These are phyloP conservation scores for Papilio aristodemus DNA, from an alignment of 1,140 invertebrate genomes.

Conservation along the genomic window DNA sequence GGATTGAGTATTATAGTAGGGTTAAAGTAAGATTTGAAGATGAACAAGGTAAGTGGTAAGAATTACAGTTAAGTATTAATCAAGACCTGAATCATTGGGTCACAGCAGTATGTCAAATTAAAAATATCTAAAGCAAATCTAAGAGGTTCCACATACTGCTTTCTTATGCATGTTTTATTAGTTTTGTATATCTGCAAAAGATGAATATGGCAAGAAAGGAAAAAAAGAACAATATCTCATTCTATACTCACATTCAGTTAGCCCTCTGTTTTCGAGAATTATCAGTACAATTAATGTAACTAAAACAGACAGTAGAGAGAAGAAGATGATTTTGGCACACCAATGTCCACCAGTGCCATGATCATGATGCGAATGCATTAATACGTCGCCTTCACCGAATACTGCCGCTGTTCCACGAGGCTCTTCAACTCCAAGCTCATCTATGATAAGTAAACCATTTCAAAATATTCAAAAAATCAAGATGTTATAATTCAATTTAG, in stretches of 20 bases:
- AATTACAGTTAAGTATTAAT: too few species aligned
- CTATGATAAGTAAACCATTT: conserved; percentile 42
- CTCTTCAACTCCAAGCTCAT: conserved; percentile 69
- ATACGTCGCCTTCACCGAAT: conserved; percentile 82
- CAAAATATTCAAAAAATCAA: conserved; percentile 3
- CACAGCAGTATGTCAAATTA: too few species aligned
- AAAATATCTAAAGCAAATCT: too few species aligned
- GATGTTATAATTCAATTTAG: background rate
- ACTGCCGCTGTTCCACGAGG: conserved; percentile 66
- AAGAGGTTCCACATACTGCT: too few species aligned
- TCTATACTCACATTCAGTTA: conserved; percentile 85
- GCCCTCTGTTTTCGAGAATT: conserved; percentile 88
- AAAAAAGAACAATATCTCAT: background rate
- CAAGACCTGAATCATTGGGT: too few species aligned
- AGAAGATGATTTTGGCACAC: conserved; percentile 91
- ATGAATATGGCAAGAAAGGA: background rate
- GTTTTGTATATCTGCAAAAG: too few species aligned
- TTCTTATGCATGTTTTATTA: too few species aligned
- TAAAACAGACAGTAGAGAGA: conserved; percentile 85
- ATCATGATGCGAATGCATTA: conserved; percentile 88
- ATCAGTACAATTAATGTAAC: conserved; percentile 87
- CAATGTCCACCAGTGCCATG: conserved; percentile 88
- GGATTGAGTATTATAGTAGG: too few species aligned
- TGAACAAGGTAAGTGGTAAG: too few species aligned
- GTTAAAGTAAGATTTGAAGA: too few species aligned